Evolutionary conservation across 2,888 invertebrate genomes (phyloP).

Genomic region (Eristalinus aeneus): DNA sequence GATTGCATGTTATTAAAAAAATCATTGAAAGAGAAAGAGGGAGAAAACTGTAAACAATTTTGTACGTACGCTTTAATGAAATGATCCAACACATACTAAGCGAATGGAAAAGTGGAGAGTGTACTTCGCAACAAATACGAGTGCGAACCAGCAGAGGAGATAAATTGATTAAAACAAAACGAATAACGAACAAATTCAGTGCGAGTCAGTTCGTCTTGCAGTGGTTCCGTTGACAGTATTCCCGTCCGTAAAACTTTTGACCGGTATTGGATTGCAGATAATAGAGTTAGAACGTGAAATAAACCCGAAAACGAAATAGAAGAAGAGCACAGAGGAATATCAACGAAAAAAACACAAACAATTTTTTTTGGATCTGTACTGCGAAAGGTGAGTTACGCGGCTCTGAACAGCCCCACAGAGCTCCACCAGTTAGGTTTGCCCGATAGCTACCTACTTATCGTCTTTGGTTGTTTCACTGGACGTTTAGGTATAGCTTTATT

Average conservation of each 20-base stretch:
- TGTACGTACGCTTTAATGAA: neutral
- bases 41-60: constrained; percentile 25
- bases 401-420: neutral
- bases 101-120: neutral
- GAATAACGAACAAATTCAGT: constrained; percentile 31
- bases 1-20: constrained; percentile 34
- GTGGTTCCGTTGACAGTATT: constrained; percentile 49
- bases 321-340: neutral
- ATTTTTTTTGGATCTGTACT: constrained; percentile 33
- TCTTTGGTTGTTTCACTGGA: constrained; percentile 8
- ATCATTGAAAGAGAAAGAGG: neutral
- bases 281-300: constrained; percentile 44
- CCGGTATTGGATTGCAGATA: constrained; percentile 51
- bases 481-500: constrained; percentile 28
- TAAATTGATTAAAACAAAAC: constrained; percentile 61
- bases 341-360: constrained; percentile 22
- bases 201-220: constrained; percentile 50
- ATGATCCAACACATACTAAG: neutral
- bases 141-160: constrained; percentile 20
- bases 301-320: neutral
- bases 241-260: constrained; percentile 37
- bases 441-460: neutral
- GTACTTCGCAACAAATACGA: constrained; percentile 37
- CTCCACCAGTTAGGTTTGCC: neutral
- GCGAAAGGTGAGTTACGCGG: constrained; percentile 56